These are phyloP conservation scores for Glomeris maerens DNA, from an alignment of 1,140 invertebrate genomes.

Conservation along the genomic window DNA sequence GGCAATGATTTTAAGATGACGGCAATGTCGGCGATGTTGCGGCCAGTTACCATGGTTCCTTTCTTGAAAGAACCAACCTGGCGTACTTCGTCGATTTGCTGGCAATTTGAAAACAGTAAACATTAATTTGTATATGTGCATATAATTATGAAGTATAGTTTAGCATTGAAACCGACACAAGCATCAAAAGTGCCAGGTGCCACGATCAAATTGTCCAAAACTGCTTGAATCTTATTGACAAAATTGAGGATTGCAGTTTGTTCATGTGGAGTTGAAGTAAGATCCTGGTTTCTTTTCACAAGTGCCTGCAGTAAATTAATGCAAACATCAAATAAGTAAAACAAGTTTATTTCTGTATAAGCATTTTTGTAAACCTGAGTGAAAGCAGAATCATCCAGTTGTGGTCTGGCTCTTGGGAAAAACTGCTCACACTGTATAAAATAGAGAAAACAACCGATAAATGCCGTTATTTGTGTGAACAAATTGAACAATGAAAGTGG, in stretches of 20 bases:
- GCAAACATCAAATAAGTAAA: slow-evolving; percentile 11
- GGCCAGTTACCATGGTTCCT: slow-evolving; percentile 89
- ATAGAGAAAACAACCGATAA: slow-evolving; percentile 9
- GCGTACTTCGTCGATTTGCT: slow-evolving; percentile 91
- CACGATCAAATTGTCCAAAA: slow-evolving; percentile 83
- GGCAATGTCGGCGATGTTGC: slow-evolving; percentile 91
- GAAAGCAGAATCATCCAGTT: slow-evolving; percentile 63
- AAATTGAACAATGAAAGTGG: slow-evolving; percentile 1
- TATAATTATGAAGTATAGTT: background rate
- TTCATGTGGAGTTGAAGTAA: slow-evolving; percentile 75
- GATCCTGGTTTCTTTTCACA: slow-evolving; percentile 74
- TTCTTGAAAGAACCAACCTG: slow-evolving; percentile 97
- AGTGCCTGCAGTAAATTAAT: slow-evolving; percentile 45
- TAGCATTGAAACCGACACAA: slow-evolving; percentile 56
- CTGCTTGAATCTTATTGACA: slow-evolving; percentile 81
- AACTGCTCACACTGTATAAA: slow-evolving; percentile 52
- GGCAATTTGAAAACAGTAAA: slow-evolving; percentile 17
- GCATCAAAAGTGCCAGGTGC: slow-evolving; percentile 86
- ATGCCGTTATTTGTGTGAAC: slow-evolving; percentile 4
- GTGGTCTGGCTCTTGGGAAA: slow-evolving; percentile 70
- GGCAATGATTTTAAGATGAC: slow-evolving; percentile 96
- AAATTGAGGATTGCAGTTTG: slow-evolving; percentile 80
- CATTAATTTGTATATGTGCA: background rate
- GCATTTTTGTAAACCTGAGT: slow-evolving; percentile 45
- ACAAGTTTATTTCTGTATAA: slow-evolving; percentile 1